These are phyloP conservation scores for Tetramorium bicarinatum DNA, from an alignment of 2,888 invertebrate genomes.

Conservation along the genomic window DNA sequence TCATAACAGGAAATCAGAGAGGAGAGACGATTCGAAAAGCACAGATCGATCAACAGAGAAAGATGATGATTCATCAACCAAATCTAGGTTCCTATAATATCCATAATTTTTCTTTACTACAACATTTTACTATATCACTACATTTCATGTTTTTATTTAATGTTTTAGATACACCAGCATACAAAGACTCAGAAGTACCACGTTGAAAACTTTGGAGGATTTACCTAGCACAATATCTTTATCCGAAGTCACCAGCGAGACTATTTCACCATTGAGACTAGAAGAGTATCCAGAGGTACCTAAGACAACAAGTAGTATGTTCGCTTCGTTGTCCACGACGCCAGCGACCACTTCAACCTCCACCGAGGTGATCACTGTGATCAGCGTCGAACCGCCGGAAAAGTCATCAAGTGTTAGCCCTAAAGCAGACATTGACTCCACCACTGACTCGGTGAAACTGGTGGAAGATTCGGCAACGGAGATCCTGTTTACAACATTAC, in stretches of 20 bases:
- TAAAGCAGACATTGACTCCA: not conserved
- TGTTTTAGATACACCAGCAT: constrained; percentile 85
- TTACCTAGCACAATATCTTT: not conserved
- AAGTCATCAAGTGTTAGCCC: constrained; percentile 16
- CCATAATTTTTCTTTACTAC: not conserved
- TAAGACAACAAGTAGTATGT: not conserved
- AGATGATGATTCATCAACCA: constrained; percentile 72
- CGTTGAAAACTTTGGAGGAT: constrained; percentile 61
- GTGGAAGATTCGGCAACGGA: constrained; percentile 83
- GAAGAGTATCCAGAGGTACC: not conserved
- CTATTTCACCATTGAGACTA: not conserved
- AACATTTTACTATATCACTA: not conserved
- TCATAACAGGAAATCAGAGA: constrained; percentile 45
- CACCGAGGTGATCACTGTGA: constrained; percentile 30
- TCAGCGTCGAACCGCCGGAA: constrained; percentile 39
- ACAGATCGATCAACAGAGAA: constrained; percentile 36
- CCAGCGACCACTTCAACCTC: constrained; percentile 33
- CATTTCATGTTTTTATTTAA: not conserved
- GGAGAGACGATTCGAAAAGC: not conserved
- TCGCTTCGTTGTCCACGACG: not conserved
- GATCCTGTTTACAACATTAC: constrained; percentile 79
- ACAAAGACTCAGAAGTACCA: constrained; percentile 84
- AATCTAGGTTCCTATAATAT: constrained; percentile 78
- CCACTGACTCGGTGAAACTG: constrained; percentile 72
- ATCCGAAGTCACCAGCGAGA: constrained; percentile 41